phyloP scores from a whole-genome alignment of 2,113 vertebrate genomes.

The Passer montanus region DNA sequence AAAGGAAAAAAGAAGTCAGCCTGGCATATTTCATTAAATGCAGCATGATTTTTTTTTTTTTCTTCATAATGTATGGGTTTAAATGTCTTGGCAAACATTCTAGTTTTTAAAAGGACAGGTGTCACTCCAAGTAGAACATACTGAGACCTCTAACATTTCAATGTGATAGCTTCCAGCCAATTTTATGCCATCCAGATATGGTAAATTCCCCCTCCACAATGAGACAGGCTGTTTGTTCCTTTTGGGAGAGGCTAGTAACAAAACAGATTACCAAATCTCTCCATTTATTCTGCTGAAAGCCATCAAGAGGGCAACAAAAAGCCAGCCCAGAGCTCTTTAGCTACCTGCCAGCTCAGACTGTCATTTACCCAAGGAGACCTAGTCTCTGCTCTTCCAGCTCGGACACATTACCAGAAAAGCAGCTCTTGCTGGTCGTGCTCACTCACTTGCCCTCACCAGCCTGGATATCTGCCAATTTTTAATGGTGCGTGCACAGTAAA shows the following conservation, averaged over 20 bases:
- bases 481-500: background rate
- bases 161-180: background rate
- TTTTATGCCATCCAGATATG: background rate
- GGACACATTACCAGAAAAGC: background rate
- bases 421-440: background rate
- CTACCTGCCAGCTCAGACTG: background rate
- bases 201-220: background rate
- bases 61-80: background rate
- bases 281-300: background rate
- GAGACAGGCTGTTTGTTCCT: background rate
- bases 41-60: background rate
- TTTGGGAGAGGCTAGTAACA: background rate
- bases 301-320: background rate
- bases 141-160: background rate
- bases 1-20: background rate
- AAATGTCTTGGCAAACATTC: background rate
- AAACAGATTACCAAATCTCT: background rate
- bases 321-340: rapidly evolving
- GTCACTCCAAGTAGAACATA: background rate
- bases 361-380: background rate
- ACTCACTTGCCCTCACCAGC: background rate
- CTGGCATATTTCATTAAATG: background rate
- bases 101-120: background rate
- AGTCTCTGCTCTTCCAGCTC: background rate
- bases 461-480: background rate